phyloP scores from a whole-genome alignment of 2,797 vertebrate species.

The Urocyon cinereoargenteus region DNA sequence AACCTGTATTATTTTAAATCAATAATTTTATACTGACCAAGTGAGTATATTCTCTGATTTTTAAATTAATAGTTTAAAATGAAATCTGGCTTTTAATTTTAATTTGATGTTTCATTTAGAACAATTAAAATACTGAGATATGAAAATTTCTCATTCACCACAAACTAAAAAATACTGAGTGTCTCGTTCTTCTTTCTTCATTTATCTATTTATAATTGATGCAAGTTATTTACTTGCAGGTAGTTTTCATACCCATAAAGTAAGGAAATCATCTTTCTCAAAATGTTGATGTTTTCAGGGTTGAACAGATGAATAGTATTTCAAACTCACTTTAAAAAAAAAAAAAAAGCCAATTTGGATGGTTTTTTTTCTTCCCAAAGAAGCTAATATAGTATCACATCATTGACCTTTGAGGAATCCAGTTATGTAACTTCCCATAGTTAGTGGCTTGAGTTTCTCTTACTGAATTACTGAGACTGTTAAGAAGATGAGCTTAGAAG shows the following conservation, averaged over 20 bases:
- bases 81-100: conserved; percentile 27
- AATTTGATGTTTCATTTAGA: conserved; percentile 28
- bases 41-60: not conserved
- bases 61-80: conserved; percentile 50
- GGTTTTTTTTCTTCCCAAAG: not conserved
- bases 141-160: not conserved
- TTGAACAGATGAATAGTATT: conserved; percentile 16
- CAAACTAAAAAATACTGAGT: not conserved
- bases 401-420: not conserved
- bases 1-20: conserved; percentile 42
- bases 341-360: not conserved
- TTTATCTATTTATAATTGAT: conserved; percentile 34
- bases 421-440: not conserved
- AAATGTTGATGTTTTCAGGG: conserved; percentile 51
- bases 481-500: not conserved
- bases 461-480: not conserved
- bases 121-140: not conserved
- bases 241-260: conserved; percentile 46
- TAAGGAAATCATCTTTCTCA: not conserved
- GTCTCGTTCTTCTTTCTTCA: not conserved
- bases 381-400: not conserved
- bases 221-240: not conserved
- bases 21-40: conserved; percentile 33
- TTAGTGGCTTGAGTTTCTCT: not conserved
- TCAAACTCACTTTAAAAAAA: not conserved